Evolutionary conservation across 2,888 invertebrate genomes (phyloP).

Genomic region (Ditylenchus weischeri): DNA sequence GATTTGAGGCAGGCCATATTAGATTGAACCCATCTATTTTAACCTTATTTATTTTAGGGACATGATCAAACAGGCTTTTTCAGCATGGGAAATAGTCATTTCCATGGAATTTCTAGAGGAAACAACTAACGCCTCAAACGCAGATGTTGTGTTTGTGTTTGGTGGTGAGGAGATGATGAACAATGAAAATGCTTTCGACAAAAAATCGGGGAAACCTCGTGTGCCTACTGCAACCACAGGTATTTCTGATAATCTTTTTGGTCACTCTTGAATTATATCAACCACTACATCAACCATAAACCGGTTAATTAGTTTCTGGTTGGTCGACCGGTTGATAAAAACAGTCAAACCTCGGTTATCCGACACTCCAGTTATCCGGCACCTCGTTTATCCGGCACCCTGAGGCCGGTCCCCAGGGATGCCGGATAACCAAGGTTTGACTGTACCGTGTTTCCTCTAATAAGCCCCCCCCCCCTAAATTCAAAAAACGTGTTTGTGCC

Average conservation of each 20-base stretch:
- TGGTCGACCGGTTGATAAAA: too few relatives aligned
- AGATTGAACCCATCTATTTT: not conserved
- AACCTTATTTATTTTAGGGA: conserved; percentile 21
- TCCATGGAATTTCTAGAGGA: conserved; percentile 33
- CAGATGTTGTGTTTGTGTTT: conserved; percentile 44
- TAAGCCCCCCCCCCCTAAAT: too few relatives aligned
- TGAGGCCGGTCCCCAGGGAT: too few relatives aligned
- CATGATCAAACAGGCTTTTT: conserved; percentile 33
- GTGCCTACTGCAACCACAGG: not conserved
- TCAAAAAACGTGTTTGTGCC: too few relatives aligned
- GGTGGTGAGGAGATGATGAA: not conserved
- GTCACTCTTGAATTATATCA: too few relatives aligned
- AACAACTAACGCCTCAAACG: conserved; percentile 17
- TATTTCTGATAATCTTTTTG: not conserved
- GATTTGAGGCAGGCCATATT: conserved; percentile 21
- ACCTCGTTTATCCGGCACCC: too few relatives aligned
- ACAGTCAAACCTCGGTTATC: too few relatives aligned
- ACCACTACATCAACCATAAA: too few relatives aligned
- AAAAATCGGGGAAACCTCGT: not conserved
- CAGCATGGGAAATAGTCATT: conserved; percentile 40
- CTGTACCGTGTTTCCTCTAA: too few relatives aligned
- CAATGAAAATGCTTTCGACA: not conserved
- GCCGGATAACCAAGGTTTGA: too few relatives aligned
- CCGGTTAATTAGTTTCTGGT: too few relatives aligned
- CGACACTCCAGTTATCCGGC: too few relatives aligned